Conservation (phyloP, 2,888 invertebrate species). For the Drosophila kokeensis region DNA sequence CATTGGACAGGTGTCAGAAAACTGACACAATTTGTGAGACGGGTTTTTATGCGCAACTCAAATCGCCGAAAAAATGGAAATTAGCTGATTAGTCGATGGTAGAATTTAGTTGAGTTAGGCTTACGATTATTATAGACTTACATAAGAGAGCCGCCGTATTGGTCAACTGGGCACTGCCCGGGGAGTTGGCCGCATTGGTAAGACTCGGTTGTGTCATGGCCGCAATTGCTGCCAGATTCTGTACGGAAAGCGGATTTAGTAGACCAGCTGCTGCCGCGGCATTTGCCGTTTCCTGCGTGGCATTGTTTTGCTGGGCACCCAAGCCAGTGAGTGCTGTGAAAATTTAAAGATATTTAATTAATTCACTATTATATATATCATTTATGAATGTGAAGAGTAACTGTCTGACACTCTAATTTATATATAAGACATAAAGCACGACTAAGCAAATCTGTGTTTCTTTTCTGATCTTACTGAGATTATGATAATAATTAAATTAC, state of each 20-base stretch:
- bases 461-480: neutral
- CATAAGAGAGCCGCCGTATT: conserved; percentile 85
- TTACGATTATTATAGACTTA: conserved; percentile 64
- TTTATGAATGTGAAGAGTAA: neutral
- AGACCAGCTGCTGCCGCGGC: conserved; percentile 85
- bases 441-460: neutral
- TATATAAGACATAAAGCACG: neutral
- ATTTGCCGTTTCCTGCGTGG: conserved; percentile 69
- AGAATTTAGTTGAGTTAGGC: neutral
- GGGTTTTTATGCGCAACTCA: neutral
- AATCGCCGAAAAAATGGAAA: conserved; percentile 11
- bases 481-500: neutral
- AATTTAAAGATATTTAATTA: neutral
- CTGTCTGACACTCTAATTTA: neutral
- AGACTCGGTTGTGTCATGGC: conserved; percentile 86
- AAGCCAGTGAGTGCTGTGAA: conserved; percentile 74
- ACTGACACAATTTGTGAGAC: conserved; percentile 20
- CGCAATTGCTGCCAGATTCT: conserved; percentile 95
- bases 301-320: conserved; percentile 82
- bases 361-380: neutral
- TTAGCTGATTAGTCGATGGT: conserved; percentile 30
- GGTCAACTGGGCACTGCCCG: conserved; percentile 83
- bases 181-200: conserved; percentile 82
- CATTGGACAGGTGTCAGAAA: conserved; percentile 45
- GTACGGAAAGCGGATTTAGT: conserved; percentile 93